Evolutionary conservation across 2,888 invertebrate genomes (phyloP).

Genomic region (Heteromurus nitidus): DNA sequence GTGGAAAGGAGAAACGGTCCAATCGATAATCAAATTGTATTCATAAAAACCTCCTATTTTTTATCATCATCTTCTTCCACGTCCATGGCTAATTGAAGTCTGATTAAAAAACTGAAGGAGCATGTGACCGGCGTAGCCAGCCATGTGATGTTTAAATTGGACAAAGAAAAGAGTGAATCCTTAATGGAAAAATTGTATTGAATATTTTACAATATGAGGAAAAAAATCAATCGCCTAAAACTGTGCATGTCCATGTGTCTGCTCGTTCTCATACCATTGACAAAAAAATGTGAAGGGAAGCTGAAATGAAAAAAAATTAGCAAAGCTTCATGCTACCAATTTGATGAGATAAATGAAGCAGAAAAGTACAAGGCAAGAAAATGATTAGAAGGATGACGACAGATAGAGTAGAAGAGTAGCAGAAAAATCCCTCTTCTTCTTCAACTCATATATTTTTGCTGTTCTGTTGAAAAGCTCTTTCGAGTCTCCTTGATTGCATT

Average conservation of each 20-base stretch:
- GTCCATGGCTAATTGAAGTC: slow-evolving; percentile 33
- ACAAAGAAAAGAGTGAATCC: not conserved
- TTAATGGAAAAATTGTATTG: slow-evolving; percentile 13
- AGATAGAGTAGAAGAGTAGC: slow-evolving; percentile 8
- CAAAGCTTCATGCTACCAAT: not conserved
- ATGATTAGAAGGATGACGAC: slow-evolving; percentile 39
- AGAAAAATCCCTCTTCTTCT: not conserved
- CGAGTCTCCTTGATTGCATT: slow-evolving; percentile 43
- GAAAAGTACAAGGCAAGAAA: not conserved
- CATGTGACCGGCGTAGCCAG: too few species aligned
- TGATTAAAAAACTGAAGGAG: slow-evolving; percentile 12
- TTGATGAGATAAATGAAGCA: slow-evolving; percentile 28
- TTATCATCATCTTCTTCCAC: slow-evolving; percentile 30
- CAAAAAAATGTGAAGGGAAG: not conserved
- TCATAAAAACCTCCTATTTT: slow-evolving; percentile 31
- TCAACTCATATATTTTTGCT: not conserved
- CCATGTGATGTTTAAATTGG: too few species aligned
- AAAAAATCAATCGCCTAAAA: not conserved
- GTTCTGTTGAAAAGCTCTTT: slow-evolving; percentile 21
- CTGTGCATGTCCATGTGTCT: too few species aligned
- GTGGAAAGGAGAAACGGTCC: not conserved
- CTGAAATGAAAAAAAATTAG: slow-evolving; percentile 24
- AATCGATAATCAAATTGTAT: slow-evolving; percentile 33
- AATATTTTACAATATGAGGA: not conserved
- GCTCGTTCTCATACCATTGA: not conserved